Percentiles rank a stretch among this genome's conserved stretches.
Evolutionary conservation across 2,888 invertebrate species (phyloP).

Genomic region (Hofmannophila pseudospretella): DNA sequence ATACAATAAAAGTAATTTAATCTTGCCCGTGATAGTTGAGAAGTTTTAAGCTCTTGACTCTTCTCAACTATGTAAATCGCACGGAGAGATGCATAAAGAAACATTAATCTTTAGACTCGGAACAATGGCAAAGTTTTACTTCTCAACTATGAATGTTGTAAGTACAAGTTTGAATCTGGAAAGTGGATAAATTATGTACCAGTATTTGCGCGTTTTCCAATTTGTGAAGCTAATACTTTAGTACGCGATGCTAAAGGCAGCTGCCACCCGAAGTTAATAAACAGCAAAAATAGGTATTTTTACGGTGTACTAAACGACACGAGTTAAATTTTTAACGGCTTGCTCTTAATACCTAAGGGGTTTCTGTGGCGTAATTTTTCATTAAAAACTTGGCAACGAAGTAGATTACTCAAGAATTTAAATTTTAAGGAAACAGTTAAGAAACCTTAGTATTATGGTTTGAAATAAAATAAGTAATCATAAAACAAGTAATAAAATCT

Average conservation of each 20-base stretch:
- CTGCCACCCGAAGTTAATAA: constrained; percentile 3
- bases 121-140: constrained; percentile 3
- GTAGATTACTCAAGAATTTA: too few species aligned
- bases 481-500: too few species aligned
- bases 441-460: too few species aligned
- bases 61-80: not conserved
- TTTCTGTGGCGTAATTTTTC: not conserved
- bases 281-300: constrained; percentile 4
- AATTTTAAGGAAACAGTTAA: too few species aligned
- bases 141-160: not conserved
- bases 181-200: constrained; percentile 3
- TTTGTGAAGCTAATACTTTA: constrained; percentile 1
- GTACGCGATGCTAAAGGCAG: not conserved
- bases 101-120: constrained; percentile 9
- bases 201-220: constrained; percentile 2
- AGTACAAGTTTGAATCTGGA: not conserved
- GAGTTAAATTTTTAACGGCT: not conserved
- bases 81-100: constrained; percentile 6
- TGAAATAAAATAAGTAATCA: too few species aligned
- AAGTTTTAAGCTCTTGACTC: constrained; percentile 1
- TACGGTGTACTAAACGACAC: constrained; percentile 1
- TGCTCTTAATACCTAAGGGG: not conserved
- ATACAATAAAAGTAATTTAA: not conserved
- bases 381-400: too few species aligned
- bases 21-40: not conserved